phyloP scores from a whole-genome alignment of 30 jellyfish, hydroid and myxozoan species.

The Cassiopea andromeda region DNA sequence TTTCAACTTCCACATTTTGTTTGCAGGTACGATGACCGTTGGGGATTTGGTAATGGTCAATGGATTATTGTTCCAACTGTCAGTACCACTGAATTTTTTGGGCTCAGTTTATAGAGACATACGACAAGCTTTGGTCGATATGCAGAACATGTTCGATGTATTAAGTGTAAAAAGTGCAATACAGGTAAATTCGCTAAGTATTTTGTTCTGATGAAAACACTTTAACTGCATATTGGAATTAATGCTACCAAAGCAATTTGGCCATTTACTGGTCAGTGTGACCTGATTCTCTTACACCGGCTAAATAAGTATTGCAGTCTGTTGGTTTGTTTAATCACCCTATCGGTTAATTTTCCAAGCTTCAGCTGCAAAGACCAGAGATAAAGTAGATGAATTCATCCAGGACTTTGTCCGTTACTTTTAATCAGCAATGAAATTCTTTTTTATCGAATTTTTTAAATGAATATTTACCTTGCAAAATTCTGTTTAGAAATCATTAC shows the following conservation, averaged over 20 bases:
- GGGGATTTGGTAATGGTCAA: constrained; percentile 99
- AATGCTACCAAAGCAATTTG: neutral
- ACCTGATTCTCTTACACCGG: neutral
- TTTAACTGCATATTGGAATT: no score
- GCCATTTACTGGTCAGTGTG: neutral
- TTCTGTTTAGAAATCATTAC: no score
- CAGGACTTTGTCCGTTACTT: no score
- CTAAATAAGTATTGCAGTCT: no score
- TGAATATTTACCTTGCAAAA: no score
- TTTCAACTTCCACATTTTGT: neutral
- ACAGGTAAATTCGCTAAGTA: constrained; percentile 45
- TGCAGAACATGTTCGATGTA: constrained; percentile 93
- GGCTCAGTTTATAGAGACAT: constrained; percentile 98
- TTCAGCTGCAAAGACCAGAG: no score
- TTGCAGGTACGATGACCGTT: constrained; percentile 94
- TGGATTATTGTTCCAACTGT: constrained; percentile 94
- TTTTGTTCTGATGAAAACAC: neutral
- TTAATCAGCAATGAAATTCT: no score
- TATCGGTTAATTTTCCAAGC: no score
- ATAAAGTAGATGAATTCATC: no score
- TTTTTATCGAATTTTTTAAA: no score
- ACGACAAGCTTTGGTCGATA: constrained; percentile 93
- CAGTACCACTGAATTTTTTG: constrained; percentile 96
- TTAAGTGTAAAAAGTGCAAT: constrained; percentile 79
- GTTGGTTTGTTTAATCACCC: no score